Evolutionary conservation across 2,113 vertebrate genomes (phyloP).

Genomic region (Xiphophorus hellerii): DNA sequence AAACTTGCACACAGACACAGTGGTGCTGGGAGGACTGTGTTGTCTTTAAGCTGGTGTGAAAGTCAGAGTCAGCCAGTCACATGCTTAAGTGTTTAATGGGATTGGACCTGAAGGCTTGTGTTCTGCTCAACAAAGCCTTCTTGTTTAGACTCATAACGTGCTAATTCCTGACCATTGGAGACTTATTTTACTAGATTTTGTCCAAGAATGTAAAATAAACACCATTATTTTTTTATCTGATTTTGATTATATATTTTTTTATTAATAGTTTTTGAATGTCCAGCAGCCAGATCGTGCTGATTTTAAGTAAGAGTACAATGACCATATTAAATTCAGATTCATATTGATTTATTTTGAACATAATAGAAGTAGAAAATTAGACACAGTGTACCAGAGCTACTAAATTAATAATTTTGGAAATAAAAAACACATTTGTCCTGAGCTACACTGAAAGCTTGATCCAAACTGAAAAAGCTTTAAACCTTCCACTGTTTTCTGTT

Average conservation of each 20-base stretch:
- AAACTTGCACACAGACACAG: conserved; percentile 12
- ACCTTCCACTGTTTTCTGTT: neutral
- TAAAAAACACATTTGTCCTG: neutral
- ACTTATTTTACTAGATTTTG: neutral
- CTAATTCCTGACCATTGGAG: conserved; percentile 25
- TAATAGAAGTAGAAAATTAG: too few relatives aligned
- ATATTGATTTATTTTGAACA: too few relatives aligned
- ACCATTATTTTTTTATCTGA: neutral
- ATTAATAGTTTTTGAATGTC: neutral
- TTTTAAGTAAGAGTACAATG: too few relatives aligned
- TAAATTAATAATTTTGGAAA: neutral
- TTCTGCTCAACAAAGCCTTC: conserved; percentile 34
- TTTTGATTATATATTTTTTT: neutral
- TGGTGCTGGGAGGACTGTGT: conserved; percentile 1
- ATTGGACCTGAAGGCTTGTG: conserved; percentile 50
- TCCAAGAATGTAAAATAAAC: neutral
- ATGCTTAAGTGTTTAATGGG: conserved; percentile 70
- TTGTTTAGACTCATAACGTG: conserved; percentile 33
- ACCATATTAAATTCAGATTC: too few relatives aligned
- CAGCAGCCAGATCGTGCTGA: too few relatives aligned
- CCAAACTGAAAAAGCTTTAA: neutral
- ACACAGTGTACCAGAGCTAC: neutral
- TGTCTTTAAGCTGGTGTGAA: conserved; percentile 37
- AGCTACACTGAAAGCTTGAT: neutral
- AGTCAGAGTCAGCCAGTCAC: conserved; percentile 55